A percentile compares a stretch with the other conserved stretches of the same genome.
These are phyloP conservation scores for Tiliacea citrago DNA, from an alignment of 2,888 invertebrate species.

Conservation along the genomic window DNA sequence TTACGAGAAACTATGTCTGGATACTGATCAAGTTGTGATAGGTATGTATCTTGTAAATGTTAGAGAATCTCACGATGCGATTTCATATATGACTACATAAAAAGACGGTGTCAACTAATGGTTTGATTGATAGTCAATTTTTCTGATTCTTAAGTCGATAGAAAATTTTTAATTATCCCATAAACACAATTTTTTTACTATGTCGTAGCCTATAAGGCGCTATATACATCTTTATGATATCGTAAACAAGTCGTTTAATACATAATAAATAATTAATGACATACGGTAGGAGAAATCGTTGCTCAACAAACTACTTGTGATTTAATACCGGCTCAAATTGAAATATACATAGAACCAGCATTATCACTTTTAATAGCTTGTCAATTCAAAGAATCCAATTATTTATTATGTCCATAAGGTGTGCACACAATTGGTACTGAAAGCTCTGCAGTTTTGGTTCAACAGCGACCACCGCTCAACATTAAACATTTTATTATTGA, in stretches of 20 bases:
- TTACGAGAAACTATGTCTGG: conserved; percentile 1
- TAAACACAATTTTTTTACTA: conserved; percentile 26
- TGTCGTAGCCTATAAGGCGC: conserved; percentile 30
- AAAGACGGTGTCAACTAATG: neutral
- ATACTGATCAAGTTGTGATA: neutral
- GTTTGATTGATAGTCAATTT: conserved; percentile 16
- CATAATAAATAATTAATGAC: conserved; percentile 57
- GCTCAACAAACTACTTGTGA: conserved; percentile 50
- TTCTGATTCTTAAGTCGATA: conserved; percentile 24
- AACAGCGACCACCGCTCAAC: neutral
- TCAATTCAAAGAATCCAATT: conserved; percentile 50
- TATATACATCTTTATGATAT: conserved; percentile 54
- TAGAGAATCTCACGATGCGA: neutral
- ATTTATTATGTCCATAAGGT: conserved; percentile 30
- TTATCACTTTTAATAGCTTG: conserved; percentile 56
- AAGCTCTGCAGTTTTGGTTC: neutral
- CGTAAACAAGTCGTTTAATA: conserved; percentile 56
- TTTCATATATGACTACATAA: neutral
- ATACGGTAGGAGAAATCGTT: conserved; percentile 55
- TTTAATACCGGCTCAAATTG: conserved; percentile 51
- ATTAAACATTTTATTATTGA: neutral
- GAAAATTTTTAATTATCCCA: conserved; percentile 37
- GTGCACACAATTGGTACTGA: conserved; percentile 1
- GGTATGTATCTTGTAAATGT: neutral
- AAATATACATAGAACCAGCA: conserved; percentile 52